A percentile compares a stretch with the other conserved stretches of the same genome.
phyloP scores from a whole-genome alignment of 1,140 invertebrate genomes.

The Drosophila sp. region DNA sequence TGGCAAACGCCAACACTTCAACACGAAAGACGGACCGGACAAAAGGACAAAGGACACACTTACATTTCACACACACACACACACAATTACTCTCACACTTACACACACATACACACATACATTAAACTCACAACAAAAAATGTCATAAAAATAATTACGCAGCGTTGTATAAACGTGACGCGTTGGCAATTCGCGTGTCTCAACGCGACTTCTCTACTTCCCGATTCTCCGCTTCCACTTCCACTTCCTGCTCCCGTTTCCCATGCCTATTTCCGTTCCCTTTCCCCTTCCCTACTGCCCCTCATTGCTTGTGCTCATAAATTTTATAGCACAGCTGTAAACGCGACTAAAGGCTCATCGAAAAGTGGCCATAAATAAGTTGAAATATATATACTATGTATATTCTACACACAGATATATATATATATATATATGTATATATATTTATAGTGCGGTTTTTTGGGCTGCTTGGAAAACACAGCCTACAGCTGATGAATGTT shows the following conservation, averaged over 20 bases:
- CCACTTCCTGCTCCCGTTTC: no score
- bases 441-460: conserved; percentile 76
- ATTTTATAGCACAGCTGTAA: conserved; percentile 77
- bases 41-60: conserved; percentile 25
- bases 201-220: conserved; percentile 23
- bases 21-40: conserved; percentile 46
- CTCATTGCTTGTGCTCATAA: conserved; percentile 49
- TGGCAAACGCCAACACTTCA: conserved; percentile 81
- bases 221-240: background rate
- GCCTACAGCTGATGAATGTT: conserved; percentile 57
- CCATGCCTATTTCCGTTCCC: background rate
- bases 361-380: conserved; percentile 80
- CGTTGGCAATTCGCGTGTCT: conserved; percentile 53
- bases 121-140: conserved; percentile 37
- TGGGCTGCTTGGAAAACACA: conserved; percentile 2
- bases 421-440: conserved; percentile 9
- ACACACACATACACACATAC: conserved; percentile 6
- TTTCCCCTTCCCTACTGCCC: background rate
- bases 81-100: background rate
- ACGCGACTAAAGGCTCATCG: conserved; percentile 77
- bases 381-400: conserved; percentile 46
- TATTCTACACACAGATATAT: background rate
- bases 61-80: no score
- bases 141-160: conserved; percentile 83
- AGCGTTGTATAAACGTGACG: conserved; percentile 64